Evolutionary conservation across 2,113 vertebrate species (phyloP).

Genomic region (Cololabis saira): DNA sequence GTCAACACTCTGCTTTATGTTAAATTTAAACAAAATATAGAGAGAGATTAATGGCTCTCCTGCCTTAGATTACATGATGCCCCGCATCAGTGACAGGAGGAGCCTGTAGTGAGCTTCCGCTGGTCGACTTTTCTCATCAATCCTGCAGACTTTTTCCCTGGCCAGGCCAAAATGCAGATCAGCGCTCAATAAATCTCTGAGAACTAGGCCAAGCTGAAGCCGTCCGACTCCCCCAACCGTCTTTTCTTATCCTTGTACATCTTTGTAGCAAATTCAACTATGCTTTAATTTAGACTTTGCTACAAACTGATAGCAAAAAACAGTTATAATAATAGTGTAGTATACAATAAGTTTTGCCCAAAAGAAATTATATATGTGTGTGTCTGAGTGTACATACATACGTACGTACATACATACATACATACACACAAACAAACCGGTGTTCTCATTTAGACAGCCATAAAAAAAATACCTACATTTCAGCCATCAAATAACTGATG

Average conservation of each 20-base stretch:
- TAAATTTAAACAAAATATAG: not conserved
- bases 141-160: slow-evolving; percentile 66
- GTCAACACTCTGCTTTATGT: slow-evolving; percentile 29
- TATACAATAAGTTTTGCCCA: no score
- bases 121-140: slow-evolving; percentile 72
- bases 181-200: slow-evolving; percentile 76
- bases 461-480: slow-evolving; percentile 6
- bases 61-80: slow-evolving; percentile 44
- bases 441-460: not conserved
- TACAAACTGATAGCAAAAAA: no score
- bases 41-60: slow-evolving; percentile 41
- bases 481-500: slow-evolving; percentile 23
- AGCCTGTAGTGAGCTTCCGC: slow-evolving; percentile 49
- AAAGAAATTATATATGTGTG: no score
- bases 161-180: slow-evolving; percentile 72
- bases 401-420: no score
- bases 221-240: slow-evolving; percentile 50
- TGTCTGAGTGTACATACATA: no score
- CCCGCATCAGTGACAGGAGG: slow-evolving; percentile 45
- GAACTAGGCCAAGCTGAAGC: slow-evolving; percentile 73
- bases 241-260: slow-evolving; percentile 41
- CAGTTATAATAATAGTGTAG: no score
- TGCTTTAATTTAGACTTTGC: no score
- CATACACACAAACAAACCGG: no score
- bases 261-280: slow-evolving; percentile 32